phyloP scores from a whole-genome alignment of 2,888 invertebrate species.

The Drosophila vallismaia region DNA sequence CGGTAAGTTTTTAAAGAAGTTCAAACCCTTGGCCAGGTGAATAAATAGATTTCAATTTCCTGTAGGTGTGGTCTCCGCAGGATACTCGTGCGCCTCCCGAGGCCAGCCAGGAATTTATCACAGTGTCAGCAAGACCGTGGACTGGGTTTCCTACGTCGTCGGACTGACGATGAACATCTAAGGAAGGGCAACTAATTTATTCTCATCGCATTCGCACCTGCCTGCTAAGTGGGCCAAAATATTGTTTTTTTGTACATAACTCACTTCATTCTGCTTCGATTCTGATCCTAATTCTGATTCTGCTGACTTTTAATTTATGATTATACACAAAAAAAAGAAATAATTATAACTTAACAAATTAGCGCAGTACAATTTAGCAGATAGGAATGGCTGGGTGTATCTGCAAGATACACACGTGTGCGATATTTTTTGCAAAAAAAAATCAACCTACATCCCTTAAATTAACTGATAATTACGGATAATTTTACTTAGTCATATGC shows the following conservation, averaged over 20 bases:
- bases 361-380: conserved; percentile 49
- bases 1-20: conserved; percentile 69
- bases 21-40: neutral
- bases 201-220: conserved; percentile 46
- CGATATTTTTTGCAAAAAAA: conserved; percentile 48
- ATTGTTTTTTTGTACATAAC: conserved; percentile 71
- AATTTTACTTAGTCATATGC: conserved; percentile 78
- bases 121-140: conserved; percentile 95
- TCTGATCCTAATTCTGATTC: conserved; percentile 30
- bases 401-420: conserved; percentile 37
- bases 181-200: conserved; percentile 64
- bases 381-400: conserved; percentile 38
- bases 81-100: conserved; percentile 96
- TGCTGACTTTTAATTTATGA: conserved; percentile 55
- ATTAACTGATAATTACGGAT: conserved; percentile 48
- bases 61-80: conserved; percentile 93
- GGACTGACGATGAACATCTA: conserved; percentile 81
- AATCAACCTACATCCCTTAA: conserved; percentile 39
- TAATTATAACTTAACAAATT: conserved; percentile 43
- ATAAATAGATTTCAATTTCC: neutral
- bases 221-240: conserved; percentile 42
- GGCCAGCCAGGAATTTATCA: conserved; percentile 98
- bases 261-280: conserved; percentile 57
- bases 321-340: conserved; percentile 31
- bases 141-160: conserved; percentile 92